These are phyloP conservation scores for Bombus pascuorum DNA, from an alignment of 1,140 invertebrate genomes.

Conservation along the genomic window DNA sequence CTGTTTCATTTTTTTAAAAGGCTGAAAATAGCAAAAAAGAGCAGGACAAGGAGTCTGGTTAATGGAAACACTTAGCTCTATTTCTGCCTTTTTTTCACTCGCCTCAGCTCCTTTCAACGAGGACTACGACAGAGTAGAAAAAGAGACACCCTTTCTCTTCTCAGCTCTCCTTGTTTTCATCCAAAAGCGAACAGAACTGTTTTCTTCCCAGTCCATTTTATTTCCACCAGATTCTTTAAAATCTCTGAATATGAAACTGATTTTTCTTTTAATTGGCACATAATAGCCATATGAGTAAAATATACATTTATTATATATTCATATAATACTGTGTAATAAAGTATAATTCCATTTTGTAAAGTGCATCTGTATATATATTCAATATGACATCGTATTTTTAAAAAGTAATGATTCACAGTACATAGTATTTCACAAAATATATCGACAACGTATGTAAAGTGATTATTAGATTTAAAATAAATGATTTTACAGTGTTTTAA, in stretches of 20 bases:
- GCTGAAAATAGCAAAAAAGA: neutral
- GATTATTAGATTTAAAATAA: neutral
- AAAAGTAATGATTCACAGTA: too few relatives aligned
- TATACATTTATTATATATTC: too few relatives aligned
- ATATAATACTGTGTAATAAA: too few relatives aligned
- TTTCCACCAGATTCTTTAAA: neutral
- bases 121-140: conserved; percentile 7
- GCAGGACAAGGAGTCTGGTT: conserved; percentile 4
- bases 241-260: neutral
- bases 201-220: neutral
- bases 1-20: conserved; percentile 47
- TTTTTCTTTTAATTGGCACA: neutral
- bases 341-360: too few relatives aligned
- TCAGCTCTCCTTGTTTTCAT: neutral
- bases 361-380: too few relatives aligned
- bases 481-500: neutral
- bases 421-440: too few relatives aligned
- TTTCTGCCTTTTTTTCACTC: neutral
- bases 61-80: conserved; percentile 54
- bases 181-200: neutral
- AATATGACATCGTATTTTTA: too few relatives aligned
- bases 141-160: neutral
- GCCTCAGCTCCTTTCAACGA: conserved; percentile 22
- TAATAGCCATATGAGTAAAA: neutral
- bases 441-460: neutral